phyloP scores from a whole-genome alignment of 2,888 invertebrate genomes.

The Drosophila diplacantha region DNA sequence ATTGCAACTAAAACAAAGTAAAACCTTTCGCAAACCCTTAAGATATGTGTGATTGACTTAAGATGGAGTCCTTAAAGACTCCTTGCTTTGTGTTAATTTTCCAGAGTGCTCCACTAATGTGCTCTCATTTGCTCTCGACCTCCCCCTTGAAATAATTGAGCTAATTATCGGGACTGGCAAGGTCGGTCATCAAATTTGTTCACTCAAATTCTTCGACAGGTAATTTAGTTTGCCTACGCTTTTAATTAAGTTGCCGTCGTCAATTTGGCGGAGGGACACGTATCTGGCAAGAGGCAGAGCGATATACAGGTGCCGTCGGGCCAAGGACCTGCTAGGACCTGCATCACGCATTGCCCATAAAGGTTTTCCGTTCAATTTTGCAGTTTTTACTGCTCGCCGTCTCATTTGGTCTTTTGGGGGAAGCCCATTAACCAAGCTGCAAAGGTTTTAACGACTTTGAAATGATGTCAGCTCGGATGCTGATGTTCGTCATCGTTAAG shows the following conservation, averaged over 20 bases:
- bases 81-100: slow-evolving; percentile 5
- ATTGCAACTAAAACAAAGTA: too few species aligned
- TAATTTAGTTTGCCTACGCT: slow-evolving; percentile 41
- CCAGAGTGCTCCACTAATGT: slow-evolving; percentile 21
- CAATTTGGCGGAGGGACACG: slow-evolving; percentile 23
- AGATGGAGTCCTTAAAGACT: background rate
- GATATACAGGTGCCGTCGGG: slow-evolving; percentile 4
- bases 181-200: slow-evolving; percentile 41
- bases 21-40: background rate
- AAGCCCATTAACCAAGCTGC: slow-evolving; percentile 30
- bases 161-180: slow-evolving; percentile 34
- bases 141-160: slow-evolving; percentile 20
- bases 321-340: slow-evolving; percentile 23
- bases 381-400: slow-evolving; percentile 39
- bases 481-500: slow-evolving; percentile 42
- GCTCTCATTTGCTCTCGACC: slow-evolving; percentile 5
- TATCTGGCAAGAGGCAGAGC: slow-evolving; percentile 8
- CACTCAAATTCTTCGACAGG: slow-evolving; percentile 41
- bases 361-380: slow-evolving; percentile 38
- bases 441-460: slow-evolving; percentile 40
- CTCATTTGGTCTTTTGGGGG: slow-evolving; percentile 26
- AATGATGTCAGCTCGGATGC: slow-evolving; percentile 42
- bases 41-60: background rate
- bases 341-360: slow-evolving; percentile 39
- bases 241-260: slow-evolving; percentile 42